Percentiles rank a stretch among this genome's conserved stretches.
Evolutionary conservation across 1,140 invertebrate species (phyloP).

Genomic region (Subanguina moxae): DNA sequence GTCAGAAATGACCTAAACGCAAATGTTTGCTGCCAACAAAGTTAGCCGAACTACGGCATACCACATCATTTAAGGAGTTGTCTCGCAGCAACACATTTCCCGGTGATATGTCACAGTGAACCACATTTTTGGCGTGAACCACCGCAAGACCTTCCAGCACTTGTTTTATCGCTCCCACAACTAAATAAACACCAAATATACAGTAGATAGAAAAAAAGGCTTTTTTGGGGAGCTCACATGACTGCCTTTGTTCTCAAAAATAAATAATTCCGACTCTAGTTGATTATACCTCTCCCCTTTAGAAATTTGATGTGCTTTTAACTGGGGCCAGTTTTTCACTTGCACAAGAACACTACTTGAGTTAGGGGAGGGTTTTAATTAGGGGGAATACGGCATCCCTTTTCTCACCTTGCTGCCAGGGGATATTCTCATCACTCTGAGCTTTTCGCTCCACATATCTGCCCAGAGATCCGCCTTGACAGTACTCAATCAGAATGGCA

Average conservation of each 20-base stretch:
- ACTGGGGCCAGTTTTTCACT: no score
- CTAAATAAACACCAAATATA: background rate
- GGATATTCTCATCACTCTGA: background rate
- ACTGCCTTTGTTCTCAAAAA: no score
- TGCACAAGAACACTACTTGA: no score
- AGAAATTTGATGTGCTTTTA: no score
- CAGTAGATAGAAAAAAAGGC: no score
- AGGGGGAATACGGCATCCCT: no score
- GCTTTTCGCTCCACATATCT: background rate
- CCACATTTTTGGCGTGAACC: conserved; percentile 4
- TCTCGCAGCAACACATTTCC: conserved; percentile 4
- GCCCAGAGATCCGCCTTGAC: background rate
- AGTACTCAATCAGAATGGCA: conserved; percentile 7
- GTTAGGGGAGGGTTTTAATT: no score
- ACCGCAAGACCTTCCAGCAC: background rate
- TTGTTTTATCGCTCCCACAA: background rate
- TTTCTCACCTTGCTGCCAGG: background rate
- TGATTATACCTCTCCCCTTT: no score
- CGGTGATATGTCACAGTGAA: background rate
- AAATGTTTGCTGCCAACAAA: no score
- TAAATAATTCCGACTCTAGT: no score
- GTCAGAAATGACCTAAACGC: conserved; percentile 2
- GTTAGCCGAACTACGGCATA: background rate
- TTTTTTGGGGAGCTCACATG: no score
- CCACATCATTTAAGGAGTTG: conserved; percentile 1